Conservation (phyloP, 2,888 invertebrate genomes). For the Scaptomyza parva region DNA sequence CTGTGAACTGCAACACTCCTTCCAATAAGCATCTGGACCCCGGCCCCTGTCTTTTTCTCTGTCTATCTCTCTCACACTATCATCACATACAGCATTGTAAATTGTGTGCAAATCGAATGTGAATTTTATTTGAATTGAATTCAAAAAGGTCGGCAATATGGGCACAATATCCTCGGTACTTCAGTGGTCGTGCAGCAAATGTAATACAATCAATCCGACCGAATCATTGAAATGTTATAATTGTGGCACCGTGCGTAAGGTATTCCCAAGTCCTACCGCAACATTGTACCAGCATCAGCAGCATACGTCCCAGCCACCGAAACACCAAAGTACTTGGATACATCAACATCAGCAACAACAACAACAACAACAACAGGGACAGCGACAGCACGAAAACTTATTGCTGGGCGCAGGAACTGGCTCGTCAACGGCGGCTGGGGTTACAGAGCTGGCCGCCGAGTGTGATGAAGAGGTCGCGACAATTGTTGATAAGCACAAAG, state of each 20-base stretch:
- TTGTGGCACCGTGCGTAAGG: constrained; percentile 90
- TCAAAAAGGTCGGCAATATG: constrained; percentile 85
- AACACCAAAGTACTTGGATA: constrained; percentile 57
- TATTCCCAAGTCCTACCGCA: constrained; percentile 78
- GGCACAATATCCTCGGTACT: constrained; percentile 97
- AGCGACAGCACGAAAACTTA: constrained; percentile 41
- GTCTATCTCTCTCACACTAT: constrained; percentile 16
- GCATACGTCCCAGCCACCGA: constrained; percentile 47
- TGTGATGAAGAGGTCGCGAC: constrained; percentile 57
- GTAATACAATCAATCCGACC: constrained; percentile 95
- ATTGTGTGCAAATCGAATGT: constrained; percentile 49
- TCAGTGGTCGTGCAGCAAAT: constrained; percentile 96
- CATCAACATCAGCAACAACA: constrained; percentile 51
- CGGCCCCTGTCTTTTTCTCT: constrained; percentile 11
- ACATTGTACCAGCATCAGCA: constrained; percentile 58
- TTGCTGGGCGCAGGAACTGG: constrained; percentile 16
- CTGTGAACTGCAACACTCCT: constrained; percentile 36
- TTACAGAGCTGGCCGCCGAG: constrained; percentile 52
- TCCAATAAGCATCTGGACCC: constrained; percentile 40
- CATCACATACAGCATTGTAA: constrained; percentile 44
- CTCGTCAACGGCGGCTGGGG: constrained; percentile 16
- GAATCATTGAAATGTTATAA: constrained; percentile 93
- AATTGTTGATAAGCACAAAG: constrained; percentile 66
- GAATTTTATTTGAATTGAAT: constrained; percentile 45
- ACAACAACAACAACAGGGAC: constrained; percentile 32